These are phyloP conservation scores for Dysmachus trigonus DNA, from an alignment of 2,888 invertebrate genomes.

Conservation along the genomic window DNA sequence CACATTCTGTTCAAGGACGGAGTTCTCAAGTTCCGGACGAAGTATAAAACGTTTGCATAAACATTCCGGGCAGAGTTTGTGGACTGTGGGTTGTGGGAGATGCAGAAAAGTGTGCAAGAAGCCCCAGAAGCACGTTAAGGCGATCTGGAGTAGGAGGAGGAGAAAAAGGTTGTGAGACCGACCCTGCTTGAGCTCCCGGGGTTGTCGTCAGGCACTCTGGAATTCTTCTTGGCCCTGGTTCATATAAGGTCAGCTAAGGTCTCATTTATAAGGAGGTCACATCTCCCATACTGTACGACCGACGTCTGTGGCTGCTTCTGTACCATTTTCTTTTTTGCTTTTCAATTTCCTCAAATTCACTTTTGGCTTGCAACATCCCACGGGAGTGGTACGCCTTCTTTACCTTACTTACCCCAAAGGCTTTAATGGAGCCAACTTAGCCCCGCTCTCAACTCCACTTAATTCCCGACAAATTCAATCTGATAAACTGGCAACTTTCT, in stretches of 20 bases:
- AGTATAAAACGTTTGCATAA: neutral
- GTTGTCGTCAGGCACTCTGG: neutral
- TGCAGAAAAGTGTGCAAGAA: neutral
- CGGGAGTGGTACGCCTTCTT: neutral
- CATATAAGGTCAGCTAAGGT: neutral
- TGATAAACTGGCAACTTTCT: conserved; percentile 16
- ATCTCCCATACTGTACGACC: neutral
- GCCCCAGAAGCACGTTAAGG: neutral
- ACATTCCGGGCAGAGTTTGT: neutral
- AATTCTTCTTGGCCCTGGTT: conserved; percentile 3
- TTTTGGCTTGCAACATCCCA: neutral
- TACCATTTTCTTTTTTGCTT: neutral
- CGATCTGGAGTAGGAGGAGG: neutral
- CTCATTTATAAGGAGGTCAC: conserved; percentile 3
- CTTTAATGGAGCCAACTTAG: neutral
- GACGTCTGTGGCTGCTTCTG: neutral
- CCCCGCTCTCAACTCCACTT: conserved; percentile 1
- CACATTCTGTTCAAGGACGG: neutral
- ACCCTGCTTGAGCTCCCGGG: neutral
- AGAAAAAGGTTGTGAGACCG: neutral
- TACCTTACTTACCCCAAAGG: neutral
- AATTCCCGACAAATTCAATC: conserved; percentile 24
- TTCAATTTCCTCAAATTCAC: neutral
- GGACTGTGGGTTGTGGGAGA: neutral
- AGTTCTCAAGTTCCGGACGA: neutral